Base-by-base conservation (phyloP, 2,888 invertebrate genomes). In the Drosophila antonietae region DNA sequence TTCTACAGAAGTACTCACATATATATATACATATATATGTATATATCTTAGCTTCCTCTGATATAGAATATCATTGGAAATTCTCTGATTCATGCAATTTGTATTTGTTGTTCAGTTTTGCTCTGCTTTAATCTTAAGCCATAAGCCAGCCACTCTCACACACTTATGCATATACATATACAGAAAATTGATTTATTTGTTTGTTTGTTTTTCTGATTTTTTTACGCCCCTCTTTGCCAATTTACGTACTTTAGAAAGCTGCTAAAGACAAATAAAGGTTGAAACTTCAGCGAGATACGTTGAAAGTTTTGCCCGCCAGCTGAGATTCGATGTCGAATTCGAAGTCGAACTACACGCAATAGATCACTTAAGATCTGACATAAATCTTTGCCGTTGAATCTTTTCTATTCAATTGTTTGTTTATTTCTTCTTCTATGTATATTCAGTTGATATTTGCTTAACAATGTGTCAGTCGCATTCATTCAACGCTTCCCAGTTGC, bases 191-290 rank as follows among this genome's bases (percentile, higher is more conserved):
- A 53, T 69, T 69, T 46, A 57, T 44, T 49, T 81, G 31, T 58
- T 67, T 72, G 43, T 70, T 53, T 12, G n/a, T 18, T 33, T 51
- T 51, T 51, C 12, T 73, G n/a, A 47, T 15, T 43, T 55, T 60
- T 65, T 65, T 65, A 52, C 79, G 72, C 87, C 81, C 84, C 71
- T 86, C 78, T 80, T 86, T 71, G 61, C 72, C 77, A 69, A 87
- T 76, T 78, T 68, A 49, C 68, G 64, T 64, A 75, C 57, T 73
- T 70, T 89, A 89, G 89, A 85, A 85, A 85, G 84, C 88, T 75
- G 88, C 75, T 67, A 84, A 89, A 84, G 67, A 69, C 80, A 85
- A 85, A 85, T 84, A 85, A 87, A 85, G 84, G 89, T 81, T 80
- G 69, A 81, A 18, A 55, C 55, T 41, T 39, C 41, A 52, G 20